These are phyloP conservation scores for Pasiphila rectangulata DNA, from an alignment of 2,888 invertebrate species.

Conservation along the genomic window DNA sequence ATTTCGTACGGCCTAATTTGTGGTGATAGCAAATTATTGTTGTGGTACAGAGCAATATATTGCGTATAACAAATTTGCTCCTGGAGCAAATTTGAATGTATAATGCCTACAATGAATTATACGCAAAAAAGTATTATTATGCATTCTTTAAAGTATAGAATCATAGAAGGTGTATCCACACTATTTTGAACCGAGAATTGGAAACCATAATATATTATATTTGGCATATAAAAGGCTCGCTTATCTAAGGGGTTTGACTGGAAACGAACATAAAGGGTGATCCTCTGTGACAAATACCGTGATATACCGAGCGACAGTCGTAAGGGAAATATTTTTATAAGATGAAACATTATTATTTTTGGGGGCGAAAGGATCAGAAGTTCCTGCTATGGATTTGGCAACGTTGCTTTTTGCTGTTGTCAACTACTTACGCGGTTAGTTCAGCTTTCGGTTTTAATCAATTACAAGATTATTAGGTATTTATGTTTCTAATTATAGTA, in stretches of 20 bases:
- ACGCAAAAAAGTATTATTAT: not conserved
- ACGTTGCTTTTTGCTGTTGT: slow-evolving; percentile 37
- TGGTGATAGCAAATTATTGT: no score
- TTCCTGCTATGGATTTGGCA: slow-evolving; percentile 69
- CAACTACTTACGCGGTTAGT: slow-evolving; percentile 31
- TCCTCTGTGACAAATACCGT: slow-evolving; percentile 81
- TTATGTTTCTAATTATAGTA: slow-evolving; percentile 28
- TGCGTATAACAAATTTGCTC: no score
- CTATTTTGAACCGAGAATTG: slow-evolving; percentile 61
- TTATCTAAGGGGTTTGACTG: slow-evolving; percentile 82
- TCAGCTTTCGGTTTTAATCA: slow-evolving; percentile 19
- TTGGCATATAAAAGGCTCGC: slow-evolving; percentile 82
- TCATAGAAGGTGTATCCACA: slow-evolving; percentile 47
- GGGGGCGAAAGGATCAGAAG: slow-evolving; percentile 75
- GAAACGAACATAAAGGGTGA: slow-evolving; percentile 82
- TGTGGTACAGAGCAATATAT: no score
- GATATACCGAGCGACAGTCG: slow-evolving; percentile 80
- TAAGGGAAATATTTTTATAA: slow-evolving; percentile 81
- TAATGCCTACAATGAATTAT: no score
- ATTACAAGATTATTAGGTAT: slow-evolving; percentile 15
- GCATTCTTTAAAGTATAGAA: not conserved
- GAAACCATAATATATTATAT: slow-evolving; percentile 81
- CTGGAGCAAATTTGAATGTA: no score
- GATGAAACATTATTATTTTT: slow-evolving; percentile 81
- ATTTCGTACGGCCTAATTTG: no score